phyloP scores from a whole-genome alignment of 2,888 invertebrate species.

The Drosophila putrida region DNA sequence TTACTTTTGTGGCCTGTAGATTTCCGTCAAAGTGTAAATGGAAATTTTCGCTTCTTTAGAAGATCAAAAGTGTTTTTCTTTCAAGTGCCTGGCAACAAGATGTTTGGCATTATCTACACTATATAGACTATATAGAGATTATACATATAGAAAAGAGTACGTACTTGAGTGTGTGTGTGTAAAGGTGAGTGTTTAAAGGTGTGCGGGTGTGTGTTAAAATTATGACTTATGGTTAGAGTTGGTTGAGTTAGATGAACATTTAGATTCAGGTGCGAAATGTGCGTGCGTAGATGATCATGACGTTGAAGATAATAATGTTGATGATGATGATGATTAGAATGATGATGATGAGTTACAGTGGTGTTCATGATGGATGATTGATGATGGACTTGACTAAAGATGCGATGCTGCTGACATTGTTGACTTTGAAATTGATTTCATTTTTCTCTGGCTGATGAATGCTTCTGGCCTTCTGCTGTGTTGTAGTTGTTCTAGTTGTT shows the following conservation, averaged over 20 bases:
- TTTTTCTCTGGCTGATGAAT: conserved; percentile 8
- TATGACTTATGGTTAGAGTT: conserved; percentile 20
- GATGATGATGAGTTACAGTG: conserved; percentile 11
- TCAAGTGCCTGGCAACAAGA: conserved; percentile 12
- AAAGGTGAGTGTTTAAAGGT: not conserved
- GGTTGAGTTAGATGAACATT: conserved; percentile 33
- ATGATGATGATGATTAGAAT: conserved; percentile 4
- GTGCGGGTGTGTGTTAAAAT: conserved; percentile 10
- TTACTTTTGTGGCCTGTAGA: not conserved
- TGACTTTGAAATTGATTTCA: not conserved
- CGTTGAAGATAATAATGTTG: conserved; percentile 4
- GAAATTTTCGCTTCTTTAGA: conserved; percentile 2
- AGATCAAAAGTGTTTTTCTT: conserved; percentile 7
- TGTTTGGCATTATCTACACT: conserved; percentile 8
- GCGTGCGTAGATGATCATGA: conserved; percentile 19
- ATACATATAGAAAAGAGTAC: not conserved
- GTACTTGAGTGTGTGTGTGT: conserved; percentile 3
- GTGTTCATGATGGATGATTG: conserved; percentile 9
- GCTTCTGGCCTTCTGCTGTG: conserved; percentile 21
- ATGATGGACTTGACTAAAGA: conserved; percentile 15
- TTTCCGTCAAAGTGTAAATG: conserved; percentile 11
- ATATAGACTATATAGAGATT: conserved; percentile 2
- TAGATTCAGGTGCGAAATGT: conserved; percentile 42
- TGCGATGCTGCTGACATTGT: conserved; percentile 9
- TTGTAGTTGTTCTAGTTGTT: not conserved